phyloP scores from a whole-genome alignment of 2,888 invertebrate species.

The Ophraella communa region DNA sequence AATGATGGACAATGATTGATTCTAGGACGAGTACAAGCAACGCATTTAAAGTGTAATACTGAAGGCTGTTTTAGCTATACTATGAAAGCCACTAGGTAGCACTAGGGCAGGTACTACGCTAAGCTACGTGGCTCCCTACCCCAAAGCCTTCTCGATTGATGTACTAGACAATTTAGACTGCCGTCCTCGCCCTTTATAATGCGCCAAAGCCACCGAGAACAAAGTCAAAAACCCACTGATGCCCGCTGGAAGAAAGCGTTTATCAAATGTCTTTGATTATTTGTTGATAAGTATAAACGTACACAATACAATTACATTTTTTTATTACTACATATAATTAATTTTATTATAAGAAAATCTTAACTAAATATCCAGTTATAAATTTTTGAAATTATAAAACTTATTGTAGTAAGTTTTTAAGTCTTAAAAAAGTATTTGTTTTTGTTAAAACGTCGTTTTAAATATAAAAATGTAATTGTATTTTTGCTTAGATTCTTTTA shows the following conservation, averaged over 20 bases:
- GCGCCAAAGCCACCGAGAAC: constrained; percentile 59
- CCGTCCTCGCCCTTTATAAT: constrained; percentile 47
- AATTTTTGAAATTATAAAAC: too few species aligned
- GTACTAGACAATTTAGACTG: constrained; percentile 42
- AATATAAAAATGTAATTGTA: background rate
- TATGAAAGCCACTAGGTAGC: constrained; percentile 29
- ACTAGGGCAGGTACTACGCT: constrained; percentile 38
- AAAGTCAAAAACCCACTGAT: constrained; percentile 58
- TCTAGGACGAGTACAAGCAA: constrained; percentile 54
- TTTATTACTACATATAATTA: background rate
- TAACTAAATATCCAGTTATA: too few species aligned
- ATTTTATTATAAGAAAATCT: too few species aligned
- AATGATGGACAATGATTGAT: constrained; percentile 44
- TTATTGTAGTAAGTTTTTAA: too few species aligned
- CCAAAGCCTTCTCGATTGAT: constrained; percentile 39
- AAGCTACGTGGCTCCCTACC: constrained; percentile 39
- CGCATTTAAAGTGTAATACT: constrained; percentile 20
- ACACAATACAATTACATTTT: background rate
- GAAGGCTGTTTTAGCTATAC: constrained; percentile 1
- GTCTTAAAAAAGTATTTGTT: too few species aligned
- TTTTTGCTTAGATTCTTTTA: constrained; percentile 1
- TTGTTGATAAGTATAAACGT: constrained; percentile 10
- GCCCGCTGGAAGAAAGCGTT: constrained; percentile 56
- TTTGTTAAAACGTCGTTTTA: too few species aligned
- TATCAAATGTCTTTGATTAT: constrained; percentile 41